Conservation (phyloP, 2,797 vertebrate species). For the Ctenosaura bakeri region DNA sequence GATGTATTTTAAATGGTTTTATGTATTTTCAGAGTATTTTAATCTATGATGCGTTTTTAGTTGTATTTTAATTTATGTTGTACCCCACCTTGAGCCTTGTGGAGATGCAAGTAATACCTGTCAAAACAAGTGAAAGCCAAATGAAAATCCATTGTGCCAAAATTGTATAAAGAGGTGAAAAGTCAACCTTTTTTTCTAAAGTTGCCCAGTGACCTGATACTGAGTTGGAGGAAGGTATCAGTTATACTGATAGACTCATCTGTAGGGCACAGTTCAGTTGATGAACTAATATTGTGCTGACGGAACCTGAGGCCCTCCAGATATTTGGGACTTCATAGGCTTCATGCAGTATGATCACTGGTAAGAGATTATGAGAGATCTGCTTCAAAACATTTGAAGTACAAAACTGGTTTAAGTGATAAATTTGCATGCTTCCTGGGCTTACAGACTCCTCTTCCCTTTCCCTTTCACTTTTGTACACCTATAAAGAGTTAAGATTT, state of each 20-base stretch:
- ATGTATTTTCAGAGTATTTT: too few species aligned
- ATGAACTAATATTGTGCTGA: neutral
- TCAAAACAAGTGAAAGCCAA: constrained; percentile 4
- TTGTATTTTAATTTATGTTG: too few species aligned
- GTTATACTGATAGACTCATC: neutral
- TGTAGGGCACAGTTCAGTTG: neutral
- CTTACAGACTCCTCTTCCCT: neutral
- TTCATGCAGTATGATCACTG: neutral
- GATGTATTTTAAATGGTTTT: too few species aligned
- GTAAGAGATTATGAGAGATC: neutral
- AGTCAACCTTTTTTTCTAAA: neutral
- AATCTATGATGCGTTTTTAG: too few species aligned
- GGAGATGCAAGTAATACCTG: neutral
- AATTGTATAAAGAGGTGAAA: neutral
- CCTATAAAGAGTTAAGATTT: neutral
- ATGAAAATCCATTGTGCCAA: neutral
- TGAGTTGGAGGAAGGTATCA: neutral
- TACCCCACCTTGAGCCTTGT: too few species aligned
- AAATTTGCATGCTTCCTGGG: neutral
- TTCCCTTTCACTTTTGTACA: neutral
- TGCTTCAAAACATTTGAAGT: neutral
- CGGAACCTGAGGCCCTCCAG: neutral
- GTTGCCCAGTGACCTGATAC: neutral
- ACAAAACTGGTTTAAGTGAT: neutral
- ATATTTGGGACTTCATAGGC: neutral